Evolutionary conservation across 1,140 invertebrate genomes (phyloP), one percentile per base, ranked within the genome.

Genomic region (Aphelinus atriplicis): DNA sequence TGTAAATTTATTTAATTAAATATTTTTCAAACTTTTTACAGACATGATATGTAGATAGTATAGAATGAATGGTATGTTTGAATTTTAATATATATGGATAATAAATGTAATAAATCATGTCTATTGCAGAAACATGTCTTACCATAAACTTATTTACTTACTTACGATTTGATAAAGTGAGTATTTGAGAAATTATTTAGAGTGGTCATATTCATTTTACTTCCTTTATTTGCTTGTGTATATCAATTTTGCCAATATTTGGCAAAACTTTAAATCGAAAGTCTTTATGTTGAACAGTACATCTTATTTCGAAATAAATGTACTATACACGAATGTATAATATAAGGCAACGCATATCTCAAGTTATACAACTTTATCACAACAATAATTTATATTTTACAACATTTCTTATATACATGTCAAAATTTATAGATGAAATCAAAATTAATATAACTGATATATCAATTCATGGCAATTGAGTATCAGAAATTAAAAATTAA

Each of bases 71-170:
- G n/a, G 48, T 76, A 64, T 46, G 51, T 67, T 67, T n/a, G 43
- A 62, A 67, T 72, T 71, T 76, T 76, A 76, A 56, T 76, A 76
- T 71, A 51, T 55, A 76, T 61, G 61, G 57, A 71, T 67, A 71
- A 60, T 51, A 3, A 68, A 67, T 61, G 50, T 76, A 71, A 76
- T 67, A 76, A 76, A 26, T 26, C 26, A 26, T 26, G 26, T 26
- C 26, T 26, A 26, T 26, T 26, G 26, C 26, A 26, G 26, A 26
- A 26, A 26, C 26, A 26, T 26, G 26, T 26, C 26, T 26, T 0
- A 26, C 26, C 26, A 26, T 26, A 26, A 26, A 26, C 26, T 26
- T 26, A 26, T 26, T 26, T 26, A 26, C 26, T 26, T 26, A 26
- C 26, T 26, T 26, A 26, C 26, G 26, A 26, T 26, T 26, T 26